Conservation (phyloP, 2,113 vertebrate species). For the Morone saxatilis region DNA sequence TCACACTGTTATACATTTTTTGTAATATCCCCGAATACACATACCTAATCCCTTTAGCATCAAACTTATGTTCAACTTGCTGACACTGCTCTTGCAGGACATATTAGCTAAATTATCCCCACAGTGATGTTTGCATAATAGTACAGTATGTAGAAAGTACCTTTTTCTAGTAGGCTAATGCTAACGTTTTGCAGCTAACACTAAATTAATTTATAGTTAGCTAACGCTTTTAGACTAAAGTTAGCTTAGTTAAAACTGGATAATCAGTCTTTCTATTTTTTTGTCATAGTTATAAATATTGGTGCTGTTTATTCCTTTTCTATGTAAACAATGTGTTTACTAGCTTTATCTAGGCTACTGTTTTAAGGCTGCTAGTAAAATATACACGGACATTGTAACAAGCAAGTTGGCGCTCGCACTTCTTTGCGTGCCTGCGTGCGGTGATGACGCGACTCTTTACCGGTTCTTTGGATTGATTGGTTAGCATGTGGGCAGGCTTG, state of each 20-base stretch:
- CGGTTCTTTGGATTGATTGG: neutral
- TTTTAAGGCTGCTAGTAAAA: neutral
- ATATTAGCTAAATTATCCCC: neutral
- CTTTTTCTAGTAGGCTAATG: neutral
- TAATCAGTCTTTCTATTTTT: too few species aligned
- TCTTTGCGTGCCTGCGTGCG: neutral
- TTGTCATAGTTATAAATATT: neutral
- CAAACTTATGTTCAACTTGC: neutral
- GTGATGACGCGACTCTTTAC: neutral
- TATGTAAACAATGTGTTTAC: neutral
- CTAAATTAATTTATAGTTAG: neutral
- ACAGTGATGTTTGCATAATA: neutral
- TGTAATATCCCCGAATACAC: neutral
- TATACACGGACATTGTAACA: neutral
- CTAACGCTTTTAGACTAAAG: neutral
- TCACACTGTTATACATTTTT: neutral
- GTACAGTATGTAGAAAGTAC: neutral
- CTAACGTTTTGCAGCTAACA: neutral
- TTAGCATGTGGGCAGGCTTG: neutral
- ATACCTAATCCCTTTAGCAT: neutral
- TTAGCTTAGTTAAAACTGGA: too few species aligned
- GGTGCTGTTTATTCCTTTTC: neutral
- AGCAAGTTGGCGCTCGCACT: neutral
- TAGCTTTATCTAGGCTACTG: fast-evolving
- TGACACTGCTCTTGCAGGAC: neutral